Base-by-base conservation (phyloP, 1,140 invertebrate species). In the Papilio machaon region DNA sequence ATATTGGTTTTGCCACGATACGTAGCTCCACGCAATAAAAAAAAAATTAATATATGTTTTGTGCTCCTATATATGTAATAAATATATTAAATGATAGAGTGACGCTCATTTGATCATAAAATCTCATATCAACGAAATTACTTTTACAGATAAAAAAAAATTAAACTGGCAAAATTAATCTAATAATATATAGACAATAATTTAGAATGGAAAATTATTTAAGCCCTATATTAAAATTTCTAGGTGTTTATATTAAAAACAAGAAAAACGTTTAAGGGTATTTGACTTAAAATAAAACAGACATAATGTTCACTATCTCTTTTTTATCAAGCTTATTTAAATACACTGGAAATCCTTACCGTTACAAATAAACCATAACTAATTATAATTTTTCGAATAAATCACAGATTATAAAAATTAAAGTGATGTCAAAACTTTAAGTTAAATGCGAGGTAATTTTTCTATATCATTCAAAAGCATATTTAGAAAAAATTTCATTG, bases 111-210 rank as follows among this genome's bases (percentile, higher is more conserved):
- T 30, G 23, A 30, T 30, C 23, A 30, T 30, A 30, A 30, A 30
- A 30, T 30, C 23, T 2, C 2, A 30, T 30, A 30, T 30, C 23
- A 30, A 30, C 23, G 23, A 30, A 60, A 60, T 60, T 23, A 60
- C n/a, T 60, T 60, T 60, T 60, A 60, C 3, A 60, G 8, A 19
- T 58, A 19, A 8, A 58, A 19, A n/a, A 58, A 30, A 3, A 1
- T 19, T 23, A 30, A 30, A 23, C 60, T 70, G 64, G 30, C 64
- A 70, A 70, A 30, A 30, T 43, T 70, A 23, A 67, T 23, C 13
- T 64, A 30, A 67, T 4, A 70, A 64, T 64, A 35, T 38, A 70
- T 70, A 70, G 64, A 70, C 64, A 35, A 70, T 70, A 70, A 70
- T 70, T 70, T 70, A 70, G 11, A 35, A 70, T 38, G 30, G 13